Base-by-base conservation (phyloP, 30 jellyfish, hydroid and myxozoan genomes). In the Turritopsis dohrnii region DNA sequence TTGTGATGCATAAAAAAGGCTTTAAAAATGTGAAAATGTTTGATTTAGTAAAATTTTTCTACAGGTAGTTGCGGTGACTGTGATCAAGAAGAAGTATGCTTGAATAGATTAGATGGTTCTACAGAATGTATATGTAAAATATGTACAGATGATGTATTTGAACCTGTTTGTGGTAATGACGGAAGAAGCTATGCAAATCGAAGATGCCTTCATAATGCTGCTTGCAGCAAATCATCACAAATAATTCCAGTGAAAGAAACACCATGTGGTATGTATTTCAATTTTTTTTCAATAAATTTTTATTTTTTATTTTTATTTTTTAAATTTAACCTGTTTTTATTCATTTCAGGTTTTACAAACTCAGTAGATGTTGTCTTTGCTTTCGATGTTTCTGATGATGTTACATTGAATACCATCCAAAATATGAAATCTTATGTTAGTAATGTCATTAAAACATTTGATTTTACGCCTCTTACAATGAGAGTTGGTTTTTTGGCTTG, bases 41-140 rank as follows among this genome's bases (percentile, higher is more conserved):
- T 41, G 60, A 41, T 41, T 41, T 41, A 41, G 13, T 41, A 13
- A 41, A 5, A 41, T 41, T 41, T 41, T 41, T 3, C 13, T 13
- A 41, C 13, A 41, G 60, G 60, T 41, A 13, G 13, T 21, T 66
- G 76, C 76, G 17, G 29, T 17, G 17, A 26, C 16, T 88, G 96
- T 75, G 87, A 65, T n/a, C 29, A 66, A 28, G 66, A 28, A 21
- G 76, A 80, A 16, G 54, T 18, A 18, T 89, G 96, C 41, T 20
- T 29, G 69, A n/a, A 23, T n/a, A 71, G 53, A 29, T 28, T 23
- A 7, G 83, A 79, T 80, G 86, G 87, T 1, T 25, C 79, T 1
- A 25, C 87, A 8, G 83, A 82, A 65, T 87, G 95, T 72, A 76
- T 87, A 1, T 87, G 95, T 66, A 87, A 83, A 31, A 26, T 16